phyloP scores from a whole-genome alignment of 2,113 vertebrate species.

The Chitala chitala region DNA sequence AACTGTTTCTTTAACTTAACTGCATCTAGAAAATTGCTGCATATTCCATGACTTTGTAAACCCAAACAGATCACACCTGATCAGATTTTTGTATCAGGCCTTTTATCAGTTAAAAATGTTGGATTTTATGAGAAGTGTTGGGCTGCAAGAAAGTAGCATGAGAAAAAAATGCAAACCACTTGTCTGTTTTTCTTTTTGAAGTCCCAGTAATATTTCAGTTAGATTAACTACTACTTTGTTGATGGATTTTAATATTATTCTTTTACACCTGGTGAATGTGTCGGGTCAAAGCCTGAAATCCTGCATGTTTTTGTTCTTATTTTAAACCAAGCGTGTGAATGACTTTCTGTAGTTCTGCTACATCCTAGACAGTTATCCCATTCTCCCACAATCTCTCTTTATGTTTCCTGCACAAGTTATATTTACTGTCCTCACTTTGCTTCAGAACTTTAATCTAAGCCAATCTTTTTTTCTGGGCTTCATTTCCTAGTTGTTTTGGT shows the following conservation, averaged over 20 bases:
- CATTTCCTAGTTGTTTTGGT: not conserved
- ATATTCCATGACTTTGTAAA: slow-evolving; percentile 14
- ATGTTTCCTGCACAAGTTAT: too few relatives aligned
- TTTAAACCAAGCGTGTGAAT: not conserved
- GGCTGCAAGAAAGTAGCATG: not conserved
- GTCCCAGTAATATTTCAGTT: too few relatives aligned
- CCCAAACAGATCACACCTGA: not conserved
- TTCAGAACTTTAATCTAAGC: too few relatives aligned
- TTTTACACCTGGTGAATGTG: not conserved
- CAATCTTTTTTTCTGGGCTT: not conserved
- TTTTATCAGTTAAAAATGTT: not conserved
- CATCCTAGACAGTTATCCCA: too few relatives aligned
- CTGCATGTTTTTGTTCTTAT: not conserved
- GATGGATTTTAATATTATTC: not conserved
- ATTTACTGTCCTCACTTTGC: too few relatives aligned
- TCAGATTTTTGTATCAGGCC: not conserved
- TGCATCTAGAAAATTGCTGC: slow-evolving; percentile 5
- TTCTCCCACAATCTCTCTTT: too few relatives aligned
- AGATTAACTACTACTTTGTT: too few relatives aligned
- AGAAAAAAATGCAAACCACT: not conserved
- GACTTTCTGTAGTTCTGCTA: too few relatives aligned
- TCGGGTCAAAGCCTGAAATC: slow-evolving; percentile 7
- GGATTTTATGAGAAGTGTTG: not conserved
- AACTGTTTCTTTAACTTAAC: not conserved
- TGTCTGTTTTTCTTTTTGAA: too few relatives aligned